Evolutionary conservation across 2,888 invertebrate species (phyloP).

Genomic region (Hemicrepidius hirtus): DNA sequence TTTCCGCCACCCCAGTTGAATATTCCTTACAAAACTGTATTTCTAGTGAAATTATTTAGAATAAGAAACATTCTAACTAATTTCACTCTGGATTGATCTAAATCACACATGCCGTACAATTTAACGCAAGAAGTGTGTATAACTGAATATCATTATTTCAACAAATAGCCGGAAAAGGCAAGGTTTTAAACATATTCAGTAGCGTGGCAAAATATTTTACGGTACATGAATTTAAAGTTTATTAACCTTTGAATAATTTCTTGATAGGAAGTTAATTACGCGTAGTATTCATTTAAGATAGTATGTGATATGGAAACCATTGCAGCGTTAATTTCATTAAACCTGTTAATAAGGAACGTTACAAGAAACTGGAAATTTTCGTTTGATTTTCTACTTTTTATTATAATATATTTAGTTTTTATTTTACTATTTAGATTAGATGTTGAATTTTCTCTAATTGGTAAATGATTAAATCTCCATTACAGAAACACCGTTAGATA

Average conservation of each 20-base stretch:
- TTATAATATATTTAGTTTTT: too few species aligned
- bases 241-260: constrained; percentile 43
- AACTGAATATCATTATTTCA: constrained; percentile 33
- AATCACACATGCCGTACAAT: background rate
- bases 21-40: too few species aligned
- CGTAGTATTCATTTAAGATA: too few species aligned
- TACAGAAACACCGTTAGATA: too few species aligned
- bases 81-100: background rate
- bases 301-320: constrained; percentile 7
- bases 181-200: constrained; percentile 35
- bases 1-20: too few species aligned
- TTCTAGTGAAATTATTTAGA: background rate
- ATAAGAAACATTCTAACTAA: too few species aligned
- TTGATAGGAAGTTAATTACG: constrained; percentile 16
- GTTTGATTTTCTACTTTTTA: too few species aligned
- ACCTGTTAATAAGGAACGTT: background rate
- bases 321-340: background rate
- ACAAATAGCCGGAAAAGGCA: constrained; percentile 30
- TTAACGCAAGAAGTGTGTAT: constrained; percentile 29
- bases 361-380: too few species aligned
- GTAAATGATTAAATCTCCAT: too few species aligned
- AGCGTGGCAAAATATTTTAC: constrained; percentile 53
- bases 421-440: too few species aligned
- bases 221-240: constrained; percentile 49
- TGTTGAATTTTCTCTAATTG: too few species aligned